Evolutionary conservation across 2,888 invertebrate species (phyloP), one percentile per base, ranked within the genome.

Genomic region (Eristalinus aeneus): DNA sequence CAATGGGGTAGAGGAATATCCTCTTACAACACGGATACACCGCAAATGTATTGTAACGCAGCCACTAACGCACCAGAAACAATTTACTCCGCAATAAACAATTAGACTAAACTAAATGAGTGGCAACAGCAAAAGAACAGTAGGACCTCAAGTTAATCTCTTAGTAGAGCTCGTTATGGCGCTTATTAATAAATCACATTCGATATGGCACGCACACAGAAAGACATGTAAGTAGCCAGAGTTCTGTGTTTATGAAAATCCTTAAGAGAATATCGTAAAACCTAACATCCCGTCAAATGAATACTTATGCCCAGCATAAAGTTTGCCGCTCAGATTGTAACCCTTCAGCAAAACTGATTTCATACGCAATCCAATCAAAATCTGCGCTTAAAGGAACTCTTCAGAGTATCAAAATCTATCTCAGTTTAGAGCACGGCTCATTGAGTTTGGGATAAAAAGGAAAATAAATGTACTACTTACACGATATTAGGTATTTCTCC

Each of bases 231-330:
- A 46, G 46, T 46, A 8, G 46, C 46, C 46, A 46, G 16, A 8
- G 1, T 8, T 16, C n/a, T 46, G 46, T 46, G 16, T 46, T 39
- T 39, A 31, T 58, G n/a, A 46, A 65, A n/a, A 9, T 53, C 27
- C 61, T 54, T 11, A 12, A 46, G 53, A 61, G 68, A 46, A 68
- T 74, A 69, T 78, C 79, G 65, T 83, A 83, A 83, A 78, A 83
- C 74, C 58, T 79, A 83, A 79, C 79, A 74, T 79, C 58, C 69
- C 79, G 79, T 79, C 79, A 83, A 83, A 78, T 83, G 79, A 79
- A 74, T 79, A 74, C 65, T 69, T 74, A 27, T 54, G 60, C 31
- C 63, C 63, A 56, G 61, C 10, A 61, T 76, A 67, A 76, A 76
- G 31, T 34, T 1, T n/a, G 60, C 23, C 46, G 27, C 12, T 39